These are phyloP conservation scores for Lontra canadensis DNA, from an alignment of 2,113 vertebrate genomes.

Conservation along the genomic window DNA sequence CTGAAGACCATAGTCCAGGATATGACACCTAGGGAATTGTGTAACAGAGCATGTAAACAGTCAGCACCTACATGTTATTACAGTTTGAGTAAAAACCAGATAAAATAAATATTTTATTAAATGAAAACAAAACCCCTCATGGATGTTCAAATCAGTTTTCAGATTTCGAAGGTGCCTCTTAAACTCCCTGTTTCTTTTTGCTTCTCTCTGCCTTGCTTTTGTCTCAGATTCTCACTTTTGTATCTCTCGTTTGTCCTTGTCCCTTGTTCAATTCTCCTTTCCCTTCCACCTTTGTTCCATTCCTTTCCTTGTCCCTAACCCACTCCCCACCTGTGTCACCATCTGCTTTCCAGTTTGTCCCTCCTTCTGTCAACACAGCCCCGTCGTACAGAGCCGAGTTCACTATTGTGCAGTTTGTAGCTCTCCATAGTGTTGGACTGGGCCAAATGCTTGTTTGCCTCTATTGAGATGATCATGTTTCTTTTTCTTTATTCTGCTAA, in stretches of 20 bases:
- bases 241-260: neutral
- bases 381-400: neutral
- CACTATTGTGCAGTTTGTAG: neutral
- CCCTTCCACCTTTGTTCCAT: neutral
- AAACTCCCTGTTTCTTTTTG: fast-evolving
- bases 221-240: neutral
- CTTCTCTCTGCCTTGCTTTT: neutral
- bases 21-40: neutral
- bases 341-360: neutral
- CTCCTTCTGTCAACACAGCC: neutral
- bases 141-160: neutral
- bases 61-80: neutral
- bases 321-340: neutral
- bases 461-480: neutral
- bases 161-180: neutral
- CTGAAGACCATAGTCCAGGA: neutral
- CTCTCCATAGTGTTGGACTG: neutral
- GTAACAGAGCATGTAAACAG: neutral
- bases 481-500: neutral
- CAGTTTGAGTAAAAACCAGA: too few relatives aligned
- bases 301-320: too few relatives aligned
- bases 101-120: neutral
- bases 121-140: neutral
- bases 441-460: neutral
- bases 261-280: neutral